Evolutionary conservation across 2,797 vertebrate genomes (phyloP).

Genomic region (Sebastiscus tertius): DNA sequence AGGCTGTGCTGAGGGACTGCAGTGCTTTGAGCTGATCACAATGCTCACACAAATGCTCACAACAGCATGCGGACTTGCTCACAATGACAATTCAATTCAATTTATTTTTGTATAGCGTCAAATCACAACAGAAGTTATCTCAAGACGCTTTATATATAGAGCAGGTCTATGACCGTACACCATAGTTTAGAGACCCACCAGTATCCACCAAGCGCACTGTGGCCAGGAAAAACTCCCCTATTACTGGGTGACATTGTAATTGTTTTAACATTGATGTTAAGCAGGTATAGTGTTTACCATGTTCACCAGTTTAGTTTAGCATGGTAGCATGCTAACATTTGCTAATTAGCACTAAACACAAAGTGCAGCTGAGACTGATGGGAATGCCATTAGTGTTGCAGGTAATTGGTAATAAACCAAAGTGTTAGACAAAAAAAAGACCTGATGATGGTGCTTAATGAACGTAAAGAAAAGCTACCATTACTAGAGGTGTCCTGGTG

Average conservation of each 20-base stretch:
- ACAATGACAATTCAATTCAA: not conserved
- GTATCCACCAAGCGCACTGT: too few species aligned
- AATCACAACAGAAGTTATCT: too few species aligned
- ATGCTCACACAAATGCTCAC: not conserved
- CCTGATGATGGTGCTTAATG: not conserved
- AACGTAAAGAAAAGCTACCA: too few species aligned
- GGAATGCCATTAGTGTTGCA: not conserved
- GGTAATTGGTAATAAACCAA: not conserved
- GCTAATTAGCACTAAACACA: not conserved
- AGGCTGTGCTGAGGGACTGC: not conserved
- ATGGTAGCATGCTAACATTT: not conserved
- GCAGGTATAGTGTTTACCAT: not conserved
- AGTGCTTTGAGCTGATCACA: not conserved
- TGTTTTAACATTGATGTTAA: not conserved
- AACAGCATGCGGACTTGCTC: not conserved
- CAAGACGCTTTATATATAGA: too few species aligned
- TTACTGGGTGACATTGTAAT: not conserved
- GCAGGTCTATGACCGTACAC: too few species aligned
- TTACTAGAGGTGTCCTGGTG: not conserved
- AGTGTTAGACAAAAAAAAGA: not conserved
- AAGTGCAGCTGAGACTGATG: not conserved
- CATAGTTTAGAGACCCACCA: too few species aligned
- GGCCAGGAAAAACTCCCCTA: too few species aligned
- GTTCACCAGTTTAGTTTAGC: not conserved
- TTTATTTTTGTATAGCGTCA: too few species aligned